Conservation (phyloP, 1,140 invertebrate species). For the Sitobion miscanthi region DNA sequence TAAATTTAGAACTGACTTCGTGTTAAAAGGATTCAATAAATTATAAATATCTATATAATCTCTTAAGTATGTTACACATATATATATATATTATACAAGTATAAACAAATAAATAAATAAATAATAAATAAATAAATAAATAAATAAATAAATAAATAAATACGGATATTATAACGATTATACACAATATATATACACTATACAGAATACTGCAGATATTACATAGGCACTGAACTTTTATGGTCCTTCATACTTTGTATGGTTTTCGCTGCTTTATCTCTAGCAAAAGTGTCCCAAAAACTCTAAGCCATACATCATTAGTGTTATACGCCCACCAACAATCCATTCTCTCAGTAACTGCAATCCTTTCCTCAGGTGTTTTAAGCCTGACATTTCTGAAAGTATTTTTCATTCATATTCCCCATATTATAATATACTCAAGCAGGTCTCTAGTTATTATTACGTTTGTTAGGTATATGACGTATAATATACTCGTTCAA, state of each 20-base stretch:
- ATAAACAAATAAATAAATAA: background rate
- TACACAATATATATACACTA: background rate
- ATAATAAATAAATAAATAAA: background rate
- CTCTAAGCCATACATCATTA: constrained; percentile 6
- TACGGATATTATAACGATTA: background rate
- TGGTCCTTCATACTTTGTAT: background rate
- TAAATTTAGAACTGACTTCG: background rate
- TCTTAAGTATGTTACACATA: background rate
- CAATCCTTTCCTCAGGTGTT: background rate
- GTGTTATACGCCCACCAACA: background rate
- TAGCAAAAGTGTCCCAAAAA: constrained; percentile 20
- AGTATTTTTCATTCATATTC: constrained; percentile 10
- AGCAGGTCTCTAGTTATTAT: background rate
- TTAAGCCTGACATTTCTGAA: background rate
- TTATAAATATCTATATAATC: background rate
- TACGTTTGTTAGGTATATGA: background rate
- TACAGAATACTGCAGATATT: no score
- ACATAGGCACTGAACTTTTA: background rate
- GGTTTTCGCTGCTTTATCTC: constrained; percentile 18
- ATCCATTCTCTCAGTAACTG: background rate
- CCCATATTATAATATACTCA: background rate
- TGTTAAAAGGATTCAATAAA: background rate
- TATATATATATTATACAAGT: background rate
- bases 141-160: background rate
- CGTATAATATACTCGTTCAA: background rate